phyloP scores from a whole-genome alignment of 2,797 vertebrate genomes.

The Phylloscopus collybita region DNA sequence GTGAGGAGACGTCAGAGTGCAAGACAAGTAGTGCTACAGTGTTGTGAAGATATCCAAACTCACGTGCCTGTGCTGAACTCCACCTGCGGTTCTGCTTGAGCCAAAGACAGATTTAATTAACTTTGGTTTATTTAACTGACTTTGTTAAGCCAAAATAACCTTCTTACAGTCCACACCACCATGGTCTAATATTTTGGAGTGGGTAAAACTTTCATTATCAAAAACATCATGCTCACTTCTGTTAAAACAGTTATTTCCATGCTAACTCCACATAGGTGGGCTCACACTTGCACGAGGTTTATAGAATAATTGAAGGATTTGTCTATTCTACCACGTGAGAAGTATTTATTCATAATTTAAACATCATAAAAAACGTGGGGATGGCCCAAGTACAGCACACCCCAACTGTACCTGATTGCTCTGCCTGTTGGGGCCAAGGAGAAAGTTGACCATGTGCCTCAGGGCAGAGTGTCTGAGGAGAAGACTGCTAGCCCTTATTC shows the following conservation, averaged over 20 bases:
- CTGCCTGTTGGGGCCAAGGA: constrained; percentile 90
- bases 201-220: not conserved
- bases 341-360: not conserved
- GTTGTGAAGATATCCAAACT: constrained; percentile 96
- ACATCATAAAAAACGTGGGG: not conserved
- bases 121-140: not conserved
- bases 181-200: not conserved
- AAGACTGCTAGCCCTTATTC: constrained; percentile 88
- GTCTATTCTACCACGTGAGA: not conserved
- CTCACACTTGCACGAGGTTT: not conserved
- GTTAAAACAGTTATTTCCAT: not conserved
- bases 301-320: not conserved
- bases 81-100: constrained; percentile 92
- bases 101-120: not conserved
- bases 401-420: constrained; percentile 89
- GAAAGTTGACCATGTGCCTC: constrained; percentile 92
- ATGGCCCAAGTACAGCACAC: not conserved
- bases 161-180: not conserved
- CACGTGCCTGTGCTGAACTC: constrained; percentile 96
- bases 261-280: not conserved
- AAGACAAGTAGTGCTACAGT: constrained; percentile 93
- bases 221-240: not conserved
- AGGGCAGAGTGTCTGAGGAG: constrained; percentile 92
- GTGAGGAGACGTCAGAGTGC: constrained; percentile 87
- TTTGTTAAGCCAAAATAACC: not conserved